A percentile compares a stretch with the other conserved stretches of the same genome.
Evolutionary conservation across 2,113 vertebrate genomes (phyloP).

Genomic region (Gasterosteus aculeatus): DNA sequence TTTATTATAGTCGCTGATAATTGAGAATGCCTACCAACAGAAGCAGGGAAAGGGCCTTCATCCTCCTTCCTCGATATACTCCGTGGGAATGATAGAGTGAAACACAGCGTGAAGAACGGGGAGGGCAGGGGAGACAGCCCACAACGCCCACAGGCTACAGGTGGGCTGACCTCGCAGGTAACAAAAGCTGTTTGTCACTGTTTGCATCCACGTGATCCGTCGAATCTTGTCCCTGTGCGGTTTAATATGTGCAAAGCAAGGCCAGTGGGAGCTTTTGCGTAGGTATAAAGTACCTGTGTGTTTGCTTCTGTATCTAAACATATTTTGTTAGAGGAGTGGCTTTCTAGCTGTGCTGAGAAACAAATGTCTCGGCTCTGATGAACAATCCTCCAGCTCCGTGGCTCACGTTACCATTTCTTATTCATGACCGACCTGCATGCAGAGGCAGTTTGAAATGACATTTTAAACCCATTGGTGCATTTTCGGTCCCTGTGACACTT

Average conservation of each 20-base stretch:
- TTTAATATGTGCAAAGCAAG: neutral
- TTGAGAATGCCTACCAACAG: conserved; percentile 60
- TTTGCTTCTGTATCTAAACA: neutral
- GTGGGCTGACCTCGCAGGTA: conserved; percentile 21
- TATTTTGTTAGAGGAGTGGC: neutral
- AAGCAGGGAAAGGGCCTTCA: conserved; percentile 53
- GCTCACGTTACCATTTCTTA: conserved; percentile 54
- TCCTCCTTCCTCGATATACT: conserved; percentile 31
- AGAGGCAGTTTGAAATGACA: neutral
- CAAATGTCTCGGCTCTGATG: conserved; percentile 15
- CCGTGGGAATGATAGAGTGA: conserved; percentile 17
- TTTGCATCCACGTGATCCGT: neutral
- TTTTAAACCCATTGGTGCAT: neutral
- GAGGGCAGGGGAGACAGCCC: conserved; percentile 31
- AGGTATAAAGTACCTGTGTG: neutral
- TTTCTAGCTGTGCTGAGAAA: neutral
- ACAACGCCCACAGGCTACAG: conserved; percentile 47
- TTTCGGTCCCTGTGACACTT: too few species aligned
- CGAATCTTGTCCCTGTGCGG: neutral
- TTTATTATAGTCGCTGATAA: neutral
- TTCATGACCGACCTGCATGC: conserved; percentile 16
- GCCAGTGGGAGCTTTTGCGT: neutral
- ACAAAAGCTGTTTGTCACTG: conserved; percentile 23
- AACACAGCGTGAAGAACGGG: neutral
- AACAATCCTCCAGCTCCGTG: neutral